A percentile compares a stretch with the other conserved stretches of the same genome.
These are phyloP conservation scores for Mellilla xanthometata DNA, from an alignment of 2,888 invertebrate genomes.

Conservation along the genomic window DNA sequence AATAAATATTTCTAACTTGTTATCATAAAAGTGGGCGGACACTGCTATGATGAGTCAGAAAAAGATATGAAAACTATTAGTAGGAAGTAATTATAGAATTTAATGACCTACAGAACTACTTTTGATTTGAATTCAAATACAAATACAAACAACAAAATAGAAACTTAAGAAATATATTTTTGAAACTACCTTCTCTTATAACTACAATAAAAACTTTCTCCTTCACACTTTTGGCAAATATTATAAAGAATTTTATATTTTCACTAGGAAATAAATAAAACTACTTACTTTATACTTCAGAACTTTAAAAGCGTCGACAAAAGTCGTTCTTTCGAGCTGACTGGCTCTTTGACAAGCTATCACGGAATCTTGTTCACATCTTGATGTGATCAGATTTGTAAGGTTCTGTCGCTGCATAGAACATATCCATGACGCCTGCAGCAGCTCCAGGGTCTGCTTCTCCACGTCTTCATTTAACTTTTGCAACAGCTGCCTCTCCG, in stretches of 20 bases:
- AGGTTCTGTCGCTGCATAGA: conserved; percentile 93
- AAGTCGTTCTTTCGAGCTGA: conserved; percentile 76
- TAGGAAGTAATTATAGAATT: too few relatives aligned
- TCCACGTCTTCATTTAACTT: conserved; percentile 88
- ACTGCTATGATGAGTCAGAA: conserved; percentile 13
- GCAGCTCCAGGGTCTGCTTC: conserved; percentile 77
- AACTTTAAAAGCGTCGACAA: conserved; percentile 92
- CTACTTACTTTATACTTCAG: conserved; percentile 89
- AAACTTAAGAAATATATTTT: too few relatives aligned
- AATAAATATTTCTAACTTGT: background rate
- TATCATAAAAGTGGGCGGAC: conserved; percentile 48
- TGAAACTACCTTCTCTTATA: too few relatives aligned
- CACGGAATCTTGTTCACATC: conserved; percentile 89
- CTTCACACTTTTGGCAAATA: too few relatives aligned
- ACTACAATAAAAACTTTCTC: too few relatives aligned
- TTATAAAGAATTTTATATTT: too few relatives aligned
- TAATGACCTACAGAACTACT: too few relatives aligned
- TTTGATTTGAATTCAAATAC: too few relatives aligned
- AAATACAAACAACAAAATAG: too few relatives aligned
- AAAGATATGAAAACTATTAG: background rate
- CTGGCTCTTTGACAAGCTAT: conserved; percentile 87
- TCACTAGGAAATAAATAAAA: background rate
- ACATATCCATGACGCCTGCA: conserved; percentile 93
- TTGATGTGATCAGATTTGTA: conserved; percentile 88
- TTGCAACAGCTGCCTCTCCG: conserved; percentile 92